Evolutionary conservation across 2,113 vertebrate genomes (phyloP).

Genomic region (Otolemur garnettii): DNA sequence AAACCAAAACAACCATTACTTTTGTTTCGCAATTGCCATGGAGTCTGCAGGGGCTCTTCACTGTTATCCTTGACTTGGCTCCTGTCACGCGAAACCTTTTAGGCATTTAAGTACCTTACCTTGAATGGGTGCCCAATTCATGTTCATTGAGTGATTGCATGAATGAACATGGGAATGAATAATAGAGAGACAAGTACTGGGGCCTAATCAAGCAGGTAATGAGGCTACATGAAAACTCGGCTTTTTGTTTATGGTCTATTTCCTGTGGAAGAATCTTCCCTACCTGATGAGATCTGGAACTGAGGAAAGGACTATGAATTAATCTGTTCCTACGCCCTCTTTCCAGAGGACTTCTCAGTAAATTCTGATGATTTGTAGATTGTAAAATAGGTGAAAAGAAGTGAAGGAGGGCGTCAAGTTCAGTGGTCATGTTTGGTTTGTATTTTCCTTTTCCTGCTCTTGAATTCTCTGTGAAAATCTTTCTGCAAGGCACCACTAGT

Average conservation of each 20-base stretch:
- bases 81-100: slow-evolving; percentile 56
- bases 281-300: background rate
- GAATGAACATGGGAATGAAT: slow-evolving; percentile 49
- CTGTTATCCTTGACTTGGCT: background rate
- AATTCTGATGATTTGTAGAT: background rate
- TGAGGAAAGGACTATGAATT: background rate
- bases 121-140: slow-evolving; percentile 16
- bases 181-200: slow-evolving; percentile 57
- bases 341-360: background rate
- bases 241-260: slow-evolving; percentile 61
- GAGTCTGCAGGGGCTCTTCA: background rate
- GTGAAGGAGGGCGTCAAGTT: background rate
- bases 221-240: slow-evolving; percentile 38
- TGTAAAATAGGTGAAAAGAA: background rate
- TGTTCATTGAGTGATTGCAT: slow-evolving; percentile 58
- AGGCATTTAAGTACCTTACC: slow-evolving; percentile 28
- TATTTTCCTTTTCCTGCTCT: background rate
- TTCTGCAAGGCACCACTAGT: background rate
- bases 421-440: background rate
- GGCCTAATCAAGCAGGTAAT: slow-evolving; percentile 65
- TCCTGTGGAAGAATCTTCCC: slow-evolving; percentile 21
- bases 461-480: background rate
- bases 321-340: background rate
- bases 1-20: background rate
- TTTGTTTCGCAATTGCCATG: slow-evolving; percentile 45